Evolutionary conservation across 2,888 invertebrate species (phyloP).

Genomic region (Auanema sp.): DNA sequence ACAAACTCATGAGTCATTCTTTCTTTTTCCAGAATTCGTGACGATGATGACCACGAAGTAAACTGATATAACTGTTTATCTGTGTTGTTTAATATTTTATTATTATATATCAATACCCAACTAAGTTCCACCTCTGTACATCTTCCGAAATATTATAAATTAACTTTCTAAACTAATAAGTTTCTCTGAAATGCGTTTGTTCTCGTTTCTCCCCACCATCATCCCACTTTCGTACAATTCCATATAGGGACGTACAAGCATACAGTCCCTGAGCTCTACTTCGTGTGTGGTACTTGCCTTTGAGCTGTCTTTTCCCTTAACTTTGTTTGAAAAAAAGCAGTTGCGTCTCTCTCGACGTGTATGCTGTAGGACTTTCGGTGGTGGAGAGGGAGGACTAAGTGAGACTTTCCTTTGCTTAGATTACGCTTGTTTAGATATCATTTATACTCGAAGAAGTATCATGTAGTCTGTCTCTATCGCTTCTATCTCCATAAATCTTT

Average conservation of each 20-base stretch:
- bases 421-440: conserved; percentile 1
- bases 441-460: too few relatives aligned
- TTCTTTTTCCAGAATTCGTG: conserved; percentile 55
- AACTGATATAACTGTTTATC: conserved; percentile 15
- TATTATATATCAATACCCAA: background rate
- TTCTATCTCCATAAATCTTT: too few relatives aligned
- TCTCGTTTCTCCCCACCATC: conserved; percentile 6
- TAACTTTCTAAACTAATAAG: background rate
- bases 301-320: too few relatives aligned
- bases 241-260: background rate
- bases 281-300: conserved; percentile 5
- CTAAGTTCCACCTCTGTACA: background rate
- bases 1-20: background rate
- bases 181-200: background rate
- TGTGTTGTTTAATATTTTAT: background rate
- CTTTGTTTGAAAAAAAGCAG: too few relatives aligned
- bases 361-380: too few relatives aligned
- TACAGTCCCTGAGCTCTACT: background rate
- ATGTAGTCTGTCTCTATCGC: too few relatives aligned
- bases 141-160: conserved; percentile 3
- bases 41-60: conserved; percentile 64
- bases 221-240: conserved; percentile 1
- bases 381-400: too few relatives aligned
- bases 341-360: too few relatives aligned
- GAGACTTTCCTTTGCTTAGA: too few relatives aligned